phyloP scores from a whole-genome alignment of 53 echinoderm and acorn worm genomes.

The Luidia sarsii region DNA sequence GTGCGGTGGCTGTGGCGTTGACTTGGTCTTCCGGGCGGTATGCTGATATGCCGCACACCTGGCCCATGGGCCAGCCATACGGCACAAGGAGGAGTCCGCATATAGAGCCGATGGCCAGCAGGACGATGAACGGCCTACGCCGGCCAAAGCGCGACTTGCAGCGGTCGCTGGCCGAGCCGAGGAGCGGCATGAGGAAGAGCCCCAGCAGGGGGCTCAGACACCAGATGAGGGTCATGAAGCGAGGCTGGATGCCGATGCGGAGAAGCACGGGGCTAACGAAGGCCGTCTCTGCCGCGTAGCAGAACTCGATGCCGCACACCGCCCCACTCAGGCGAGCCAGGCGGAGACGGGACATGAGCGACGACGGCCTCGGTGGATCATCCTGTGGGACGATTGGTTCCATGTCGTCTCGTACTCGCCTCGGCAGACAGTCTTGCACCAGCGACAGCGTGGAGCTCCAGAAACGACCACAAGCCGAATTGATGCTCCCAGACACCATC shows the following conservation, averaged over 20 bases:
- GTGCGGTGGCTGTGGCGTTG: neutral
- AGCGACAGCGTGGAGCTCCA: conserved; percentile 49
- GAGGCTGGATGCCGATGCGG: conserved; percentile 78
- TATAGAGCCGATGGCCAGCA: conserved; percentile 75
- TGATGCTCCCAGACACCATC: conserved; percentile 43
- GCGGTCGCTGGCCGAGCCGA: conserved; percentile 96
- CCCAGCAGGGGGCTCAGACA: conserved; percentile 92
- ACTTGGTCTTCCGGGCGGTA: neutral
- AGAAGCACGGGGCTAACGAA: conserved; percentile 94
- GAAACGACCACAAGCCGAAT: conserved; percentile 36
- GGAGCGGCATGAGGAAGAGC: conserved; percentile 87
- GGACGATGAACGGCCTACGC: conserved; percentile 88
- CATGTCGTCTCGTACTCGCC: conserved; percentile 35
- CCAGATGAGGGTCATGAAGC: conserved; percentile 98
- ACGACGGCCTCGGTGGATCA: conserved; percentile 57
- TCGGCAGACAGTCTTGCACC: conserved; percentile 36
- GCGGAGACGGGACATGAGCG: conserved; percentile 65
- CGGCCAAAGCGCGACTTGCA: conserved; percentile 84
- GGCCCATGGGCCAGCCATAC: conserved; percentile 77
- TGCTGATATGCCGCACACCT: conserved; percentile 27
- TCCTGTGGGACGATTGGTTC: conserved; percentile 55
- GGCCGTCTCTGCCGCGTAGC: conserved; percentile 99
- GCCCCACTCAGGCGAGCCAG: conserved; percentile 85
- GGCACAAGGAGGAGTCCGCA: conserved; percentile 86
- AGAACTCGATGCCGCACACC: conserved; percentile 99